Percentiles rank a stretch among this genome's conserved stretches.
These are phyloP conservation scores for Danio kyathit DNA, from an alignment of 2,797 vertebrate species.

Conservation along the genomic window DNA sequence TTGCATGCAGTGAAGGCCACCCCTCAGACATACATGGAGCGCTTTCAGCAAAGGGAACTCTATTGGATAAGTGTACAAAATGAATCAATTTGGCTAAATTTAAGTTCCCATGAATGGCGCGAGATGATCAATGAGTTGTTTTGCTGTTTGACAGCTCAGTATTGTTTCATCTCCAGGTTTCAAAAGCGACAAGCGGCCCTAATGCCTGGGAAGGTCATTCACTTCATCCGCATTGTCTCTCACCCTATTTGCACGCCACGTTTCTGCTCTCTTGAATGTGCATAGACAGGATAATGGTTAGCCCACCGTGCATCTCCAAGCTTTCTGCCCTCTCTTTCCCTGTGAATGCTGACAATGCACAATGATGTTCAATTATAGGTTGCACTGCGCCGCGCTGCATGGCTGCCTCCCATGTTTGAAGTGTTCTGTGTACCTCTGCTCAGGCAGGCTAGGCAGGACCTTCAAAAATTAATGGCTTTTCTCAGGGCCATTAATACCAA, in stretches of 20 bases:
- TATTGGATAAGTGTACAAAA: conserved; percentile 6
- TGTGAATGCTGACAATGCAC: conserved; percentile 71
- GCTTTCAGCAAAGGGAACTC: background rate
- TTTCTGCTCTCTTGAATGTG: conserved; percentile 60
- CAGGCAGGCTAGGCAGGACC: conserved; percentile 73
- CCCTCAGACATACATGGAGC: conserved; percentile 23
- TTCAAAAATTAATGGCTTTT: conserved; percentile 82
- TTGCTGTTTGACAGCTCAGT: conserved; percentile 53
- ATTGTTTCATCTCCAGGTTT: conserved; percentile 58
- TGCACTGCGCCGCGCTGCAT: conserved; percentile 66
- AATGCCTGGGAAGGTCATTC: conserved; percentile 61
- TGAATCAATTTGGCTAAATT: conserved; percentile 32
- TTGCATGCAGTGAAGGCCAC: conserved; percentile 59
- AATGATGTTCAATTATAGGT: conserved; percentile 70
- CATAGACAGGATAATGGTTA: conserved; percentile 71
- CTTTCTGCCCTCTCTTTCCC: conserved; percentile 60
- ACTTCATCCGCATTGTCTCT: conserved; percentile 63
- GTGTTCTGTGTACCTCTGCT: conserved; percentile 75
- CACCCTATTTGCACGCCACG: conserved; percentile 65
- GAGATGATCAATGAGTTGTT: conserved; percentile 52
- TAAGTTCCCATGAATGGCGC: conserved; percentile 24
- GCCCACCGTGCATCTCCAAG: conserved; percentile 61
- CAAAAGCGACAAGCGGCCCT: conserved; percentile 60
- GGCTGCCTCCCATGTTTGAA: conserved; percentile 74
- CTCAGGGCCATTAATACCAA: conserved; percentile 76